Evolutionary conservation across 1,140 invertebrate species (phyloP), one percentile per base, ranked within the genome.

Genomic region (Oreohelix idahoensis): DNA sequence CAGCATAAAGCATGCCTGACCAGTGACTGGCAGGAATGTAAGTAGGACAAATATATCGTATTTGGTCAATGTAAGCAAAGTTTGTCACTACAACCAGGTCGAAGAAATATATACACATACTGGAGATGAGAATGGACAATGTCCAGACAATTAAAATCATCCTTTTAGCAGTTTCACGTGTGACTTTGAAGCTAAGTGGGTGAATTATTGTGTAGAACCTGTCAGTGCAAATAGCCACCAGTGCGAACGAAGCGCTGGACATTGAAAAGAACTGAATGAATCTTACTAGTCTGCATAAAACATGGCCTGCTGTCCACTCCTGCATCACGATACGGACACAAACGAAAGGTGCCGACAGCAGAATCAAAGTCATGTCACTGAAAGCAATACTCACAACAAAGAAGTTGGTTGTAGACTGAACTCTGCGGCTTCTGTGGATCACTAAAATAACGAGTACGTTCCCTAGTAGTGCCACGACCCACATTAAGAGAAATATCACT

Each of bases 391-490:
- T 84, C 0, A 88, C 84, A n/a, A 91, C 88, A 83, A 91, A 91
- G 74, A 87, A 90, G 83, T 91, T 91, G 20, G 90, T 91, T 15
- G 90, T 90, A 39, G 89, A 90, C 80, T 90, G 90, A n/a, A 91
- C 85, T 20, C 89, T 84, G 11, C 90, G 79, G 69, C 88, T 89
- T 20, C 89, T 79, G 79, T 87, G 82, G 51, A 91, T 89, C 26
- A 91, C 90, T 20, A 90, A n/a, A 36, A 89, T 88, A 17, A 90
- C 89, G 13, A 91, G 82, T 11, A 87, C 36, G 81, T 91, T 91
- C 26, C 89, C 88, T 36, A 88, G 26, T 17, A 90, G 36, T 5
- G 87, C 84, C 17, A 87, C 26, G 20, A 86, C 42, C 86, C 87
- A 89, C 10, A 90, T 35, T 26, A 89, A 36, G 15, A 73, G 26